Evolutionary conservation across 2,113 vertebrate species (phyloP).

Genomic region (Gallinago paraguaiae): DNA sequence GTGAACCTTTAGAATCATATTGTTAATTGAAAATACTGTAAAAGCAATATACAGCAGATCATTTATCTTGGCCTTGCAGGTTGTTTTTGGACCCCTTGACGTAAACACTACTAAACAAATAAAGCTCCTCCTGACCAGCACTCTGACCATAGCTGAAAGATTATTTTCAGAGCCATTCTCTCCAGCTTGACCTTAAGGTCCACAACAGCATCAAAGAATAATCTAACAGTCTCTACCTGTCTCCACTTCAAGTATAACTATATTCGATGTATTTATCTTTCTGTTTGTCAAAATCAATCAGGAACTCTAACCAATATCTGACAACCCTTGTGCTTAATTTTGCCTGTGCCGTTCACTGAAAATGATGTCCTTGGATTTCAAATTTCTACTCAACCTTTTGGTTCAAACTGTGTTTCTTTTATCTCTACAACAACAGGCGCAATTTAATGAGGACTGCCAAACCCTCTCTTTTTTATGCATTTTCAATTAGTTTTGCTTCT

Average conservation of each 20-base stretch:
- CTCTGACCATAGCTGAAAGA: neutral
- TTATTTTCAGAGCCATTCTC: neutral
- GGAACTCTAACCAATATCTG: neutral
- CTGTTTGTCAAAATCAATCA: neutral
- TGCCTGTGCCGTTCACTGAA: neutral
- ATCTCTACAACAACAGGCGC: conserved; percentile 16
- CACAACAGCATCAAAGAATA: neutral
- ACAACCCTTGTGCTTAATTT: neutral
- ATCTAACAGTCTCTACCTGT: neutral
- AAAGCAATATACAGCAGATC: neutral
- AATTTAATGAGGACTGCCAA: conserved; percentile 52
- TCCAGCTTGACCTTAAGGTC: neutral
- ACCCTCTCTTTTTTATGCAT: conserved; percentile 18
- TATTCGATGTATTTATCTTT: neutral
- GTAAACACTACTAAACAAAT: neutral
- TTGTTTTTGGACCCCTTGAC: neutral
- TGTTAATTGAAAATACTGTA: conserved; percentile 19
- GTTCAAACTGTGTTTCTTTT: conserved; percentile 40
- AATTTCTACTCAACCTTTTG: conserved; percentile 10
- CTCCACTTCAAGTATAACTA: neutral
- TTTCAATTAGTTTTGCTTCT: conserved; percentile 64
- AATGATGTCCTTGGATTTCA: conserved; percentile 16
- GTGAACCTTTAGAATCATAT: neutral
- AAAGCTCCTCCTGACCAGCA: neutral
- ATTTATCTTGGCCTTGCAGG: neutral